A percentile compares a stretch with the other conserved stretches of the same genome.
These are phyloP conservation scores for Potorous gilbertii DNA, from an alignment of 2,797 vertebrate genomes.

Conservation along the genomic window DNA sequence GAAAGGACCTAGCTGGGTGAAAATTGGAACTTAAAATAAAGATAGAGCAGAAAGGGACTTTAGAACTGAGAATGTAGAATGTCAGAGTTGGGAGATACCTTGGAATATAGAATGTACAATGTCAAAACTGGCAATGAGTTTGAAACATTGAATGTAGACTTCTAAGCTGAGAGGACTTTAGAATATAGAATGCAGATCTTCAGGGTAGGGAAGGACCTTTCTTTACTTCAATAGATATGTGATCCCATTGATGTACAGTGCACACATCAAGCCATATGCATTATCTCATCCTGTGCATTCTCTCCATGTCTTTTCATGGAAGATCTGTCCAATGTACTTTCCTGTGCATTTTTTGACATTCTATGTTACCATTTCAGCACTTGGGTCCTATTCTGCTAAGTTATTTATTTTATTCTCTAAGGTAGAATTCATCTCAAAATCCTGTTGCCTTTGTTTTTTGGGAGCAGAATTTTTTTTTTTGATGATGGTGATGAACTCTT, in stretches of 20 bases:
- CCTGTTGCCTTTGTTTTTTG: background rate
- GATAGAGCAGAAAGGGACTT: too few relatives aligned
- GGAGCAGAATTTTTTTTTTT: background rate
- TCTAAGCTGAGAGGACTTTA: too few relatives aligned
- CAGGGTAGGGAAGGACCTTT: too few relatives aligned
- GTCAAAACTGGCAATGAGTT: too few relatives aligned
- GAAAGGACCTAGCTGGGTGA: background rate
- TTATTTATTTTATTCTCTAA: background rate
- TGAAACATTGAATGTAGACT: too few relatives aligned
- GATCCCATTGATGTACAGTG: too few relatives aligned
- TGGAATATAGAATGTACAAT: background rate
- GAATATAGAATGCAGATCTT: too few relatives aligned
- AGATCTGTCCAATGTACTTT: background rate
- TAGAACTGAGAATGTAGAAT: background rate
- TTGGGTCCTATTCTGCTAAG: background rate
- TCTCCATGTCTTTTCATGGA: background rate
- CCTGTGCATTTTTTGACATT: background rate
- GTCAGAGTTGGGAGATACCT: background rate
- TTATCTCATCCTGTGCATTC: too few relatives aligned
- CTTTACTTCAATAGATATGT: too few relatives aligned
- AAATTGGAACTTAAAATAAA: too few relatives aligned
- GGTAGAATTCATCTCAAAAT: too few relatives aligned
- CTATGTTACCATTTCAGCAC: background rate
- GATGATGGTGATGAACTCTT: background rate
- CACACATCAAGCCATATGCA: too few relatives aligned